Base-by-base conservation (phyloP, 2,113 vertebrate species). In the Paradoxurus hermaphroditus region DNA sequence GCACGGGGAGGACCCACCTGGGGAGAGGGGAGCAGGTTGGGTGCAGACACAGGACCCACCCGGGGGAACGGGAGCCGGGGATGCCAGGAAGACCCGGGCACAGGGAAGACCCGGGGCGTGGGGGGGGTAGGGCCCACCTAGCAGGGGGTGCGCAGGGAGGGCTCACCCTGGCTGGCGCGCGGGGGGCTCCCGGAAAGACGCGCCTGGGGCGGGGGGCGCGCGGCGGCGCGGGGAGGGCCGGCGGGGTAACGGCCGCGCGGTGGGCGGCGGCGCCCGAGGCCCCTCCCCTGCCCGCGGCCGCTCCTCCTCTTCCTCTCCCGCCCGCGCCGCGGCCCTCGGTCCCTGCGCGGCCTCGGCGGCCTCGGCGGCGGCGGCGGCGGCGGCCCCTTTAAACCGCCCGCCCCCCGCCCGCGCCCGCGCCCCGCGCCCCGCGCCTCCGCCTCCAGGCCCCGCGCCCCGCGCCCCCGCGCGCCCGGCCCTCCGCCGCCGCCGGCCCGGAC, bases 231-330 rank as follows among this genome's bases (percentile, higher is more conserved):
- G 62, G 72, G 39, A 21, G 72, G 77, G 73, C 51, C 4, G 91
- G 75, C 8, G 88, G 87, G 87, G 31, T 85, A 70, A 86, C 91
- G 94, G 95, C 96, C 88, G 91, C 94, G 84, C 84, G 91, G 92
- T 91, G 93, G 97, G 93, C 96, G 96, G 85, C 5, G 92, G 90
- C 94, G 94, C 97, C 95, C 51, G 96, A 97, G 95, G 96, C 95
- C 96, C 97, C 94, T 93, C 97, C 96, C 96, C 83, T 86, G 90
- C 92, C 91, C 93, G 88, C 96, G 91, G 96, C 89, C 81, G 95
- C 97, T 88, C 96, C 96, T 86, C 97, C 96, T 78, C 97, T 97
- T 97, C 97, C 97, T 93, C 95, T 98, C 97, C 95, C 92, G 94
- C 96, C 95, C 95, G 96, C 97, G 90, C 97, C 97, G 95, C 97